Conservation (phyloP, 1,140 invertebrate genomes). For the Apocrypta bakeri region DNA sequence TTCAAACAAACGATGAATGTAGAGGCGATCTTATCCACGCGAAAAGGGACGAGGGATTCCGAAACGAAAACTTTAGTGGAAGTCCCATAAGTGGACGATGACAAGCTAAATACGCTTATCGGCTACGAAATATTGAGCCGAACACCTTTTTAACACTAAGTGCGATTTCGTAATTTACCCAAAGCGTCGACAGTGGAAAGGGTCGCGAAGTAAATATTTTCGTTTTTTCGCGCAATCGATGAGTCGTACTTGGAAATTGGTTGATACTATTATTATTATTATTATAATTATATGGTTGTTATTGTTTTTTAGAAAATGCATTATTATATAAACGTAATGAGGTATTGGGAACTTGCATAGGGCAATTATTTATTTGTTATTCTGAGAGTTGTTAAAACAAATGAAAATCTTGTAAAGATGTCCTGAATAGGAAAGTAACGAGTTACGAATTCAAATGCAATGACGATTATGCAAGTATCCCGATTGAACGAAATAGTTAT, state of each 20-base stretch:
- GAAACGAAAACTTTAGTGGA: slow-evolving; percentile 48
- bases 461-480: slow-evolving; percentile 4
- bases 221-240: slow-evolving; percentile 42
- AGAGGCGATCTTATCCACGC: slow-evolving; percentile 5
- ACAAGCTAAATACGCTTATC: slow-evolving; percentile 70
- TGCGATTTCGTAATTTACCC: slow-evolving; percentile 63
- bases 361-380: not conserved
- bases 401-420: not conserved
- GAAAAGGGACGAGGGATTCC: slow-evolving; percentile 47
- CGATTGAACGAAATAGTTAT: slow-evolving; percentile 25
- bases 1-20: not conserved
- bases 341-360: slow-evolving; percentile 22
- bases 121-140: slow-evolving; percentile 62
- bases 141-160: slow-evolving; percentile 64
- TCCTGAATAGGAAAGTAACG: not conserved
- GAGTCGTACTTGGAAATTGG: slow-evolving; percentile 33
- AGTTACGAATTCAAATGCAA: not conserved
- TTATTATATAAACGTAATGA: slow-evolving; percentile 1
- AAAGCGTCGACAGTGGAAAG: slow-evolving; percentile 30
- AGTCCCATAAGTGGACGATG: slow-evolving; percentile 60
- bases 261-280: slow-evolving; percentile 13
- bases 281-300: slow-evolving; percentile 9
- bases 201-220: slow-evolving; percentile 13
- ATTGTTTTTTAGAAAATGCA: slow-evolving; percentile 10
- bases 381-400: not conserved